These are phyloP conservation scores for Drosophila histrio DNA, from an alignment of 2,888 invertebrate genomes.

Conservation along the genomic window DNA sequence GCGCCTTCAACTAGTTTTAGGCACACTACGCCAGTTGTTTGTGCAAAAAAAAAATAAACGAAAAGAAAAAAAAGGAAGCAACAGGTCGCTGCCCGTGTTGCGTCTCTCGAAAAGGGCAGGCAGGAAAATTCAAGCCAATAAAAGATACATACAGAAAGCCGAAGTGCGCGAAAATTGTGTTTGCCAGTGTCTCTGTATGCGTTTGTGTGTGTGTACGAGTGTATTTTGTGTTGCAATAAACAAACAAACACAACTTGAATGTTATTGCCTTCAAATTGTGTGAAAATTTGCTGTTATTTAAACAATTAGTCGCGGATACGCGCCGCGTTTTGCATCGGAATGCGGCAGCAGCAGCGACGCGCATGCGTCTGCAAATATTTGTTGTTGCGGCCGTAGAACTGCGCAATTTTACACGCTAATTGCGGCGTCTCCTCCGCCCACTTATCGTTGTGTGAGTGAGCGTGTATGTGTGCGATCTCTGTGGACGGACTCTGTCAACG, in stretches of 20 bases:
- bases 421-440: conserved; percentile 16
- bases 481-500: not conserved
- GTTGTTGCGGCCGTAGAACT: conserved; percentile 52
- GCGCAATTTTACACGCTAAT: conserved; percentile 46
- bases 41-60: conserved; percentile 16
- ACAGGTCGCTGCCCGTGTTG: conserved; percentile 46
- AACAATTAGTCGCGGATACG: conserved; percentile 67
- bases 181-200: conserved; percentile 21
- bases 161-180: conserved; percentile 70
- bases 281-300: conserved; percentile 58
- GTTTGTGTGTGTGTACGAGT: conserved; percentile 18
- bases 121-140: conserved; percentile 76
- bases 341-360: conserved; percentile 61
- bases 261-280: conserved; percentile 50
- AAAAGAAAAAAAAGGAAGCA: conserved; percentile 29
- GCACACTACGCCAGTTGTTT: conserved; percentile 17
- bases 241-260: conserved; percentile 56
- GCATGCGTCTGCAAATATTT: conserved; percentile 72
- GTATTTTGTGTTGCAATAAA: conserved; percentile 32
- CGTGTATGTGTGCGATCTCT: conserved; percentile 1
- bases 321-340: conserved; percentile 51
- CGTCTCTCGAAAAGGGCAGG: conserved; percentile 70
- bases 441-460: not conserved
- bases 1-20: conserved; percentile 33
- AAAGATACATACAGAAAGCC: conserved; percentile 77